Base-by-base conservation (phyloP, 2,888 invertebrate genomes). In the Tenthredo amoena region DNA sequence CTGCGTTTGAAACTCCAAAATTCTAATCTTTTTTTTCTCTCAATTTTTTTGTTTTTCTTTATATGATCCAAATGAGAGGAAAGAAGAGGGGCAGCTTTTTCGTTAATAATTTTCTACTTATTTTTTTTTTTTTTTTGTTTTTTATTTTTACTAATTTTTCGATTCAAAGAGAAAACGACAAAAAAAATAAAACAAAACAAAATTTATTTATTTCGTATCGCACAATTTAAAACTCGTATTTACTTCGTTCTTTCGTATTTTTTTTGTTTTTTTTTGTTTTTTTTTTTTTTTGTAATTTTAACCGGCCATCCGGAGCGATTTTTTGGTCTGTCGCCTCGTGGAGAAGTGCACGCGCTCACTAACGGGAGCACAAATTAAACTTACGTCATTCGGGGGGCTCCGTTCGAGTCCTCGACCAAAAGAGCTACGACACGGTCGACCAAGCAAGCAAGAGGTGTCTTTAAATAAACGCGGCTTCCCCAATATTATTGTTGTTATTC, bases 401-500 rank as follows among this genome's bases (percentile, higher is more conserved):
- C 10, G 81, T 31, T 47, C 68, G 83, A 83, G 68, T 68, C 83
- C 31, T 83, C 83, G 71, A 83, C 68, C 83, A 68, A 83, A 68
- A 83, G 83, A 83, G 77, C 43, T 18, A 77, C 76, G 43, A 83
- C 83, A 65, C 83, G 83, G 81, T 81, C 81, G 81, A 62, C 15
- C 12, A 18, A 55, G 55, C 55, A 55, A 55, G 58, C 40, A 31
- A 55, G 55, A 55, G 18, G 62, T 43, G 68, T 83, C 83, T 83
- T 83, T 83, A 83, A 83, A 83, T 83, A 83, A 83, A 83, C 68
- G 47, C 83, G 43, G 34, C 71, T 83, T 83, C 77, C 83, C 68
- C 68, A 71, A 83, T 83, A 83, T 83, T 68, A 71, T 83, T 83
- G 71, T 83, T 83, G 83, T 83, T 83, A 83, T 65, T 83, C 68